Conservation (phyloP, 2,888 invertebrate genomes). For the Pachliopta kotzebuea region DNA sequence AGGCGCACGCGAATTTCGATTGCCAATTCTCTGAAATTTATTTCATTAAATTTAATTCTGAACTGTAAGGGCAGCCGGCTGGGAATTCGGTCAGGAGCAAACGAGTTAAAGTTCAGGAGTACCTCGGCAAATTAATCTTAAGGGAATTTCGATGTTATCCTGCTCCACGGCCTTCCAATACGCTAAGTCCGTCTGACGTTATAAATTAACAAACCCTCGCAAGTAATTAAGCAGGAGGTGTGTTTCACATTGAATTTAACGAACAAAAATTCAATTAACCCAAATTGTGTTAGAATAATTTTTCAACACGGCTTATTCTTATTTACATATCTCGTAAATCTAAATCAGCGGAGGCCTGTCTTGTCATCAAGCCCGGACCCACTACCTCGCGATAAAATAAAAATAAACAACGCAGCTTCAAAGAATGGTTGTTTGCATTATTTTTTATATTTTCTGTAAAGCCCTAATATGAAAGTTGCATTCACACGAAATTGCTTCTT, state of each 20-base stretch:
- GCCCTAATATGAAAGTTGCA: constrained; percentile 13
- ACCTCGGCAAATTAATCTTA: constrained; percentile 77
- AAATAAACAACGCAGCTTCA: constrained; percentile 28
- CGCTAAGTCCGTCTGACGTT: constrained; percentile 67
- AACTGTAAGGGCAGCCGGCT: constrained; percentile 64
- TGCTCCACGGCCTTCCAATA: constrained; percentile 60
- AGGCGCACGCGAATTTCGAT: constrained; percentile 54
- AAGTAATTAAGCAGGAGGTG: constrained; percentile 73
- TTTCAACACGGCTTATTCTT: constrained; percentile 53
- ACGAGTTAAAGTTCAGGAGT: constrained; percentile 77
- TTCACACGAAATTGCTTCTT: not conserved
- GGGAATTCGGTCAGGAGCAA: constrained; percentile 75
- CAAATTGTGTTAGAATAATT: constrained; percentile 64
- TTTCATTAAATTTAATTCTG: constrained; percentile 78
- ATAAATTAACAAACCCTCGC: constrained; percentile 76
- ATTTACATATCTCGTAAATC: constrained; percentile 61
- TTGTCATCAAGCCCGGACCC: constrained; percentile 41
- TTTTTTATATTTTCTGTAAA: constrained; percentile 21
- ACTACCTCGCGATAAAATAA: constrained; percentile 34
- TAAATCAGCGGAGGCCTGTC: constrained; percentile 48
- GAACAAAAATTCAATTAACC: constrained; percentile 76
- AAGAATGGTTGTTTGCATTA: constrained; percentile 22
- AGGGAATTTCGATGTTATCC: constrained; percentile 77
- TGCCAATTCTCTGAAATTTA: constrained; percentile 68
- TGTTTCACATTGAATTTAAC: constrained; percentile 68